Conservation (phyloP, 2,888 invertebrate species). For the Julus scandinavius region DNA sequence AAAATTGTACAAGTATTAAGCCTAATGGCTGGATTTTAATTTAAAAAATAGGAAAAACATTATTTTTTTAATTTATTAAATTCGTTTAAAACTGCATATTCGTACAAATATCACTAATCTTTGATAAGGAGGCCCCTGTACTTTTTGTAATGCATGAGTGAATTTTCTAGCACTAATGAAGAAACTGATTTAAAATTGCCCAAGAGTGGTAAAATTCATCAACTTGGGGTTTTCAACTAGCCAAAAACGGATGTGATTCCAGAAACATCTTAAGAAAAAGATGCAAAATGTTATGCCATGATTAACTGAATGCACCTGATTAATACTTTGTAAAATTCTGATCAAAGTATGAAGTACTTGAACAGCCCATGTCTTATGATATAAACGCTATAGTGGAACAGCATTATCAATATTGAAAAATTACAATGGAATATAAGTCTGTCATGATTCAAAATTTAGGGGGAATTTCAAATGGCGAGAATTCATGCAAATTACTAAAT, state of each 20-base stretch:
- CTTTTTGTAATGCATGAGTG: not conserved
- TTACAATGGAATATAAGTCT: not conserved
- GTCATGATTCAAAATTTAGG: not conserved
- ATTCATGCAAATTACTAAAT: not conserved
- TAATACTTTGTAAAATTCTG: not conserved
- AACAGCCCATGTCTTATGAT: not conserved
- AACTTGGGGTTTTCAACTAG: constrained; percentile 5
- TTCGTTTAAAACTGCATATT: not conserved
- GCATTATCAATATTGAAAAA: not conserved
- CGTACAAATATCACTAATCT: constrained; percentile 39
- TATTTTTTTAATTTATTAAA: not conserved
- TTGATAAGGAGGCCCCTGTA: not conserved
- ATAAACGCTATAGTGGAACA: not conserved
- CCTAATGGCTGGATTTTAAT: constrained; percentile 1
- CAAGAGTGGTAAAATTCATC: not conserved
- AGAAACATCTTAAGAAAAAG: not conserved
- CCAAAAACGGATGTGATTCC: not conserved
- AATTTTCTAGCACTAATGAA: not conserved
- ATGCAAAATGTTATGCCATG: not conserved
- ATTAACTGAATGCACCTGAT: not conserved
- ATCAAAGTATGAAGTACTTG: constrained; percentile 1
- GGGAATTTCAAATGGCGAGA: not conserved
- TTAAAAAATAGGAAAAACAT: not conserved
- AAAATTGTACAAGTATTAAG: not conserved
- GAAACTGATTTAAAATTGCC: not conserved